Conservation (phyloP, 2,888 invertebrate species). For the Heliconius aoede region DNA sequence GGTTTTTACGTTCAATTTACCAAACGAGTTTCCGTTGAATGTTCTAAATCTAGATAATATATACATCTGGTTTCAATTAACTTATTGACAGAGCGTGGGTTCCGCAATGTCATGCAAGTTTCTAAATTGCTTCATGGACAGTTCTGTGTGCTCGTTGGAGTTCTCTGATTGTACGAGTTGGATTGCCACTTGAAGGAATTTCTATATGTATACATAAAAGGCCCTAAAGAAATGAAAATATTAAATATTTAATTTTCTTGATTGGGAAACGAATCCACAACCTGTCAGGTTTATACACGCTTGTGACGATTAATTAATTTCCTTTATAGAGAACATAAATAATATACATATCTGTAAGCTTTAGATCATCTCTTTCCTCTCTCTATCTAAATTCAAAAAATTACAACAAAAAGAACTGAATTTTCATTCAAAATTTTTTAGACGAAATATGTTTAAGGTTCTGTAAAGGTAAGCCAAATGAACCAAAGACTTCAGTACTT, state of each 20-base stretch:
- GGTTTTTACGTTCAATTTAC: constrained; percentile 29
- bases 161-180: neutral
- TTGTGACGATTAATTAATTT: neutral
- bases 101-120: constrained; percentile 2
- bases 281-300: too few relatives aligned
- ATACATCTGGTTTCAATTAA: constrained; percentile 25
- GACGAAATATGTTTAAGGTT: constrained; percentile 1
- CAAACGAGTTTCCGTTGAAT: constrained; percentile 19
- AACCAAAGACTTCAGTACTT: constrained; percentile 4
- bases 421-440: neutral
- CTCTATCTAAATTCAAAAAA: neutral
- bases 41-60: constrained; percentile 13
- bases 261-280: too few relatives aligned
- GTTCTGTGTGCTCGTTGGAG: constrained; percentile 2
- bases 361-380: too few relatives aligned
- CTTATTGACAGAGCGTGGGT: constrained; percentile 19
- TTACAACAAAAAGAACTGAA: neutral
- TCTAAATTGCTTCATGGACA: constrained; percentile 1
- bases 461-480: neutral
- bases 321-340: too few relatives aligned
- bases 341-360: too few relatives aligned
- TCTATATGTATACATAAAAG: too few relatives aligned
- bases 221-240: too few relatives aligned
- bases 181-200: neutral
- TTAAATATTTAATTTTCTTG: too few relatives aligned